Base-by-base conservation (phyloP, 2,888 invertebrate species). In the Ochropacha duplaris region DNA sequence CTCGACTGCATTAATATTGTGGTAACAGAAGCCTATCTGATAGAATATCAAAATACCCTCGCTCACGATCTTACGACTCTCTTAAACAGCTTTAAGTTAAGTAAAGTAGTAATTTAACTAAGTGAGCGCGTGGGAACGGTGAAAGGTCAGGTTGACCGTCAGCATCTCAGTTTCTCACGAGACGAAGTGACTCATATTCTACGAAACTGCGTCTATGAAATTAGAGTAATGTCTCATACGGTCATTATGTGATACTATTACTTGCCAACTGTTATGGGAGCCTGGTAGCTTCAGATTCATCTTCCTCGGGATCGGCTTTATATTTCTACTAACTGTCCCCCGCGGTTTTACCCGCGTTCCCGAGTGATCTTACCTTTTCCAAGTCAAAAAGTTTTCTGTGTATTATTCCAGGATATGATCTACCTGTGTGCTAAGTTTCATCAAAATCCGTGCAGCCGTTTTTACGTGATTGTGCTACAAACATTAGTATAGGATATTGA, bases 111-210 rank as follows among this genome's bases (percentile, higher is more conserved):
- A 31, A 16, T 31, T 24, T 26, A 26, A 26, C 22, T 50, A 28
- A 39, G 54, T 44, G 24, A 58, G 49, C 58, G 49, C 60, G 57
- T 58, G 60, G 34, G 57, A 60, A 55, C 22, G 11, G 49, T 57
- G 31, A 54, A 26, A 56, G 49, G 28, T 31, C 49, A 57, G 56
- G 34, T 26, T 56, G 59, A 59, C 52, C 59, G 49, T 22, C 57
- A 50, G 55, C 50, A 34, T 57, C 57, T 24, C 57, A 56, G 50
- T 55, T 56, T 57, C 58, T 28, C 57, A 60, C 61, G 58, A 54
- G 50, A 44, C 44, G 19, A 44, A 54, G 54, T 61, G 58, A 58
- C 56, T 61, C 58, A 61, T 24, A 5, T 19, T 58, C 52, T 55
- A 34, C 1, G 22, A 56, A 58, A 61, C 6, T 50, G 19, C 8